Conservation (phyloP, 2,113 vertebrate genomes). For the Rhodinocichla rosea region DNA sequence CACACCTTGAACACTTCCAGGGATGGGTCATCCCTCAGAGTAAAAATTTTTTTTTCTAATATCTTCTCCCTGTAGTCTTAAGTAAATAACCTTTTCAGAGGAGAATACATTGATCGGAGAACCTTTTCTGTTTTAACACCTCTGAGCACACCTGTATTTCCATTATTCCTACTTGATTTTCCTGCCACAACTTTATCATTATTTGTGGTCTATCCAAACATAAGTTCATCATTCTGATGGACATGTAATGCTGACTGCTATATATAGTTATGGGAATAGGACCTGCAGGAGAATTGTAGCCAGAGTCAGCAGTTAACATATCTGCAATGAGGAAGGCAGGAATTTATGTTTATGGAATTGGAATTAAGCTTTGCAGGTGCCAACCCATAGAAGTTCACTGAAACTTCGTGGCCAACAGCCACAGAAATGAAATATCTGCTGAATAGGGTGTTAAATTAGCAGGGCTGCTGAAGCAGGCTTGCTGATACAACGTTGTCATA, state of each 20-base stretch:
- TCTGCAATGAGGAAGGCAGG: constrained; percentile 9
- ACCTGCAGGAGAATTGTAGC: not conserved
- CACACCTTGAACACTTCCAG: not conserved
- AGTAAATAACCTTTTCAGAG: not conserved
- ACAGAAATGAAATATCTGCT: constrained; percentile 66
- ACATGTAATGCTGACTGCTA: not conserved
- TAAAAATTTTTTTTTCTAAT: not conserved
- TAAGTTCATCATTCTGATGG: not conserved
- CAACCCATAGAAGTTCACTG: constrained; percentile 48
- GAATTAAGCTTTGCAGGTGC: constrained; percentile 52
- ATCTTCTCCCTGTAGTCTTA: not conserved
- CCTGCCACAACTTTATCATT: not conserved
- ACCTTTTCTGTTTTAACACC: not conserved
- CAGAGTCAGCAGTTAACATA: constrained; percentile 6
- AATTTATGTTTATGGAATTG: constrained; percentile 51
- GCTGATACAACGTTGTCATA: constrained; percentile 52
- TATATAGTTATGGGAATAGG: not conserved
- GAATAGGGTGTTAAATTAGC: constrained; percentile 68
- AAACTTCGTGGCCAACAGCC: constrained; percentile 55
- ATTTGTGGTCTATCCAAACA: not conserved
- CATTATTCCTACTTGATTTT: not conserved
- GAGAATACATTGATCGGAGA: not conserved
- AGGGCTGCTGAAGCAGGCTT: constrained; percentile 47
- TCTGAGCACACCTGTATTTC: not conserved
- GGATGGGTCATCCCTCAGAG: not conserved